Conservation (phyloP, 2,113 vertebrate species). For the Oreocharis arfaki region DNA sequence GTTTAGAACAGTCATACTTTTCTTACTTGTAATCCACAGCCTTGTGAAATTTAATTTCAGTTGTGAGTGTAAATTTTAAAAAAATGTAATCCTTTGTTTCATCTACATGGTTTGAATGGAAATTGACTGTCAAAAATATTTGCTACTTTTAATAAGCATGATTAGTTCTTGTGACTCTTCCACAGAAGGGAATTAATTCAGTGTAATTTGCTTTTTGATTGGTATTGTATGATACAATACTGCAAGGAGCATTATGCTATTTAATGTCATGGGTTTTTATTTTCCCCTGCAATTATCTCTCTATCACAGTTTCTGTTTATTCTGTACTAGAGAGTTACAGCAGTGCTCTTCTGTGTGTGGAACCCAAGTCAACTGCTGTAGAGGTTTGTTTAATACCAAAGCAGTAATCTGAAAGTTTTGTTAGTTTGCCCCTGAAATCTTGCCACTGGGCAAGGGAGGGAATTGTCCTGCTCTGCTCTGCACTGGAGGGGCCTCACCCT, state of each 20-base stretch:
- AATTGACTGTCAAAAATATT: not conserved
- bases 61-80: not conserved
- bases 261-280: not conserved
- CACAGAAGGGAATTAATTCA: not conserved
- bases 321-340: not conserved
- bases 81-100: not conserved
- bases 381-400: not conserved
- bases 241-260: not conserved
- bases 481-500: not conserved
- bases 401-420: not conserved
- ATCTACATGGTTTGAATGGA: not conserved
- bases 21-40: not conserved
- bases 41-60: not conserved
- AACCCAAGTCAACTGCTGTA: not conserved
- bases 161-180: not conserved
- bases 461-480: not conserved
- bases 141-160: not conserved
- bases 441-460: not conserved
- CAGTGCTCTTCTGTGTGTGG: not conserved
- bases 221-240: not conserved
- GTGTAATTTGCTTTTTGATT: not conserved
- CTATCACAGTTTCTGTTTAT: not conserved
- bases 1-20: not conserved
- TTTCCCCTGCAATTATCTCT: not conserved
- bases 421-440: not conserved